phyloP scores from a whole-genome alignment of 2,888 invertebrate species.

The Phania funesta region DNA sequence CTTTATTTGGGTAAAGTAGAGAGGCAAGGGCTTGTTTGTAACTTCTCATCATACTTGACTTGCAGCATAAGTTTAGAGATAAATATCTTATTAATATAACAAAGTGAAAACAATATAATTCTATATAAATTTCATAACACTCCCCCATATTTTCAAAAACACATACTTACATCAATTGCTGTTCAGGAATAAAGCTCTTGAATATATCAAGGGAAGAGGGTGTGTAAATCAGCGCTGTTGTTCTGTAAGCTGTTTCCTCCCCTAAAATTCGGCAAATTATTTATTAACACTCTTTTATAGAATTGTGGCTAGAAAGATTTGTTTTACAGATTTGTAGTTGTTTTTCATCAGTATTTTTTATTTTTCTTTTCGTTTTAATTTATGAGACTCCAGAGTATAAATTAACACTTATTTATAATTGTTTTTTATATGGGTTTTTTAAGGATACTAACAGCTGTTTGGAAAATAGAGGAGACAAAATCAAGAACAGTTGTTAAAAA shows the following conservation, averaged over 20 bases:
- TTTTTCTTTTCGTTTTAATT: constrained; percentile 28
- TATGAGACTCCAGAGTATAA: constrained; percentile 63
- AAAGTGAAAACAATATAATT: constrained; percentile 25
- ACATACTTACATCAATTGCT: neutral
- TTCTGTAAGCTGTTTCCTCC: constrained; percentile 24
- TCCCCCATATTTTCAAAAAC: constrained; percentile 5
- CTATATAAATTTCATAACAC: constrained; percentile 29
- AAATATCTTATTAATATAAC: constrained; percentile 30
- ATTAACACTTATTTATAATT: constrained; percentile 61
- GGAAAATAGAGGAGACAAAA: neutral
- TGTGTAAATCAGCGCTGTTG: constrained; percentile 10
- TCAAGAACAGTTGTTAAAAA: neutral
- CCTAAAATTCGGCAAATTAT: constrained; percentile 50
- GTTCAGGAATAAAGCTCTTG: constrained; percentile 7
- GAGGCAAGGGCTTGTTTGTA: neutral
- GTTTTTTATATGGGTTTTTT: constrained; percentile 15
- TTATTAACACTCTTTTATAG: constrained; percentile 59
- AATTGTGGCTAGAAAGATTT: constrained; percentile 54
- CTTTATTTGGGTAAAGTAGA: constrained; percentile 7
- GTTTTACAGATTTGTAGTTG: constrained; percentile 40
- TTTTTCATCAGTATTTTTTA: neutral
- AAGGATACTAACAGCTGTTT: constrained; percentile 48
- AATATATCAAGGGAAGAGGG: constrained; percentile 13
- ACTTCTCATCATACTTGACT: constrained; percentile 30
- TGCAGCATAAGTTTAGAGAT: constrained; percentile 49